These are phyloP conservation scores for Cephus cinctus DNA, from an alignment of 1,140 invertebrate genomes.

Conservation along the genomic window DNA sequence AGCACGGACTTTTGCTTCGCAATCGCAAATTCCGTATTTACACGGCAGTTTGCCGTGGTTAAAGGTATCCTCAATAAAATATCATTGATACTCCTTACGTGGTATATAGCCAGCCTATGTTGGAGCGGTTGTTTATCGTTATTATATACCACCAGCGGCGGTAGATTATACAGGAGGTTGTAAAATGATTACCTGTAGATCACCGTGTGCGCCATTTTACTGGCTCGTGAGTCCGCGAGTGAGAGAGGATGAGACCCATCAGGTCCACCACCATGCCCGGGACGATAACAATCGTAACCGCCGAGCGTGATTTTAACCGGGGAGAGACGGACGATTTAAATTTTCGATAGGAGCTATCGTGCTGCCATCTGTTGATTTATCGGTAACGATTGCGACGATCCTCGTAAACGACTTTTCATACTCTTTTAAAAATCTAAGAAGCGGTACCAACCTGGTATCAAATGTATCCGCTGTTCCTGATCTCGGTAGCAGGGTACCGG, in stretches of 20 bases:
- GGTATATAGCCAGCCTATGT: conserved; percentile 16
- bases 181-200: conserved; percentile 34
- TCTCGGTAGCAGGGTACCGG: too few relatives aligned
- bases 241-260: not conserved
- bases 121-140: conserved; percentile 42
- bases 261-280: not conserved
- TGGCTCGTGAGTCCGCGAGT: too few relatives aligned
- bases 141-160: conserved; percentile 27
- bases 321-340: not conserved
- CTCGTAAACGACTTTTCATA: too few relatives aligned
- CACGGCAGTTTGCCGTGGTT: conserved; percentile 25
- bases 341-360: not conserved
- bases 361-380: not conserved
- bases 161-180: conserved; percentile 30
- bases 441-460: too few relatives aligned
- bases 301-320: not conserved
- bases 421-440: too few relatives aligned
- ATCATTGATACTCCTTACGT: conserved; percentile 44
- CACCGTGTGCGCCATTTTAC: too few relatives aligned
- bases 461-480: too few relatives aligned
- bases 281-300: not conserved
- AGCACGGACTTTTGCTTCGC: not conserved
- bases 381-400: not conserved
- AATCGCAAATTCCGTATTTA: conserved; percentile 37
- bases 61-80: conserved; percentile 39